A percentile compares a stretch with the other conserved stretches of the same genome.
Evolutionary conservation across 2,113 vertebrate species (phyloP).

Genomic region (Takifugu bimaculatus): DNA sequence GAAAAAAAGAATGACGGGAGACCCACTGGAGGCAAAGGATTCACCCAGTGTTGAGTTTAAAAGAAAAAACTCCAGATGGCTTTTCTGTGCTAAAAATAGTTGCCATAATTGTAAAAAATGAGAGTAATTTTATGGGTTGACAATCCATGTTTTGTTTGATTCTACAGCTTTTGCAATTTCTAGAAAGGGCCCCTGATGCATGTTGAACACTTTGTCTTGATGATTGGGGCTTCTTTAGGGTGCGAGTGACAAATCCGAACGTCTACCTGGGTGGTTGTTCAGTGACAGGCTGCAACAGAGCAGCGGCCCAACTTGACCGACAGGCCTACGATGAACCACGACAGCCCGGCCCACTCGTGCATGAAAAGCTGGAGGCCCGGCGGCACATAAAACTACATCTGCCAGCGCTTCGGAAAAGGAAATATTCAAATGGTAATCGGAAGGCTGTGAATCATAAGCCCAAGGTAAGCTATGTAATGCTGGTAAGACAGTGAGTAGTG

Average conservation of each 20-base stretch:
- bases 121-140: slow-evolving; percentile 1
- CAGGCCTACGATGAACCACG: slow-evolving; percentile 53
- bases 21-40: slow-evolving; percentile 90
- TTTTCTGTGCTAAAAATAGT: slow-evolving; percentile 60
- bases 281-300: slow-evolving; percentile 34
- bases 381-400: slow-evolving; percentile 55
- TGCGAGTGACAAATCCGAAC: slow-evolving; percentile 37
- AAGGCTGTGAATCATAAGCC: slow-evolving; percentile 79
- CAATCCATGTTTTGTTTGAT: neutral
- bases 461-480: slow-evolving; percentile 82
- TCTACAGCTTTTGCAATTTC: slow-evolving; percentile 2
- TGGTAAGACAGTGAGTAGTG: slow-evolving; percentile 79
- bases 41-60: slow-evolving; percentile 75
- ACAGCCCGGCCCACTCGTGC: slow-evolving; percentile 49
- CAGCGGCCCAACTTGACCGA: slow-evolving; percentile 41
- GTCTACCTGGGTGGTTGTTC: slow-evolving; percentile 56
- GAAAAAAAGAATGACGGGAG: slow-evolving; percentile 78
- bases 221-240: slow-evolving; percentile 26
- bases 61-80: slow-evolving; percentile 73
- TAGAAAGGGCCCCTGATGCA: slow-evolving; percentile 4
- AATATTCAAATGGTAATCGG: slow-evolving; percentile 79
- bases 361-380: slow-evolving; percentile 53
- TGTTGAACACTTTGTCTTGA: slow-evolving; percentile 16
- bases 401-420: slow-evolving; percentile 57
- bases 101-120: neutral